Evolutionary conservation across 2,113 vertebrate species (phyloP), one percentile per base, ranked within the genome.

Genomic region (Pteronura brasiliensis): DNA sequence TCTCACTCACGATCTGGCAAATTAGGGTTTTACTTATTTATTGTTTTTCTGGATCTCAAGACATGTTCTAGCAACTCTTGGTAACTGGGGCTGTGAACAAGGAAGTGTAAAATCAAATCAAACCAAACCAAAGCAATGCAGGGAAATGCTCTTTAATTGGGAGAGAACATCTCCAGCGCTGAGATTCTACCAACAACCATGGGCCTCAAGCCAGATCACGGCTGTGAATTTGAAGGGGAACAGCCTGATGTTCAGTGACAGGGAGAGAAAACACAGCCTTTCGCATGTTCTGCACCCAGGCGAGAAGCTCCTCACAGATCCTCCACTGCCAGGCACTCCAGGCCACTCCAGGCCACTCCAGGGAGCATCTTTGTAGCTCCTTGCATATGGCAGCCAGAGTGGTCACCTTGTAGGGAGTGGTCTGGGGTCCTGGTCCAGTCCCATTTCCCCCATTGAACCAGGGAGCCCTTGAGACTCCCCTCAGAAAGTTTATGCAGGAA

Each of bases 361-460:
- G 63, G 18, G 61, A 57, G 10, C 17, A 15, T 7, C 39, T 72
- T 3, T 52, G 42, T 2, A 21, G 17, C 21, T 65, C 1, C 0
- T 4, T 15, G 6, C 29, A 5, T 4, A 1, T 4, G 5, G 34
- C 17, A 4, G 21, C 18, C 14, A 15, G 17, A 39, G 57, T 0
- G 0, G 6, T 25, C n/a, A 76, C 39, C 39, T 67, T 29, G 25
- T 7, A 36, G 42, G 44, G 23, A 4, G 4, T 27, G 3, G 9
- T 39, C 65, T 15, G 27, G 31, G n/a, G 3, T 42, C 49, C 2
- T 25, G 10, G 34, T 49, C 81, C 17, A 6, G 3, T 3, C 25
- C 4, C 14, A 0, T 14, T 8, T n/a, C 25, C 34, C 57, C 57
- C 4, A 6, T 7, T 20, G 74, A n/a, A 42, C 4, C 8, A 18